phyloP scores from a whole-genome alignment of 2,113 vertebrate species.

The Nymphicus hollandicus region DNA sequence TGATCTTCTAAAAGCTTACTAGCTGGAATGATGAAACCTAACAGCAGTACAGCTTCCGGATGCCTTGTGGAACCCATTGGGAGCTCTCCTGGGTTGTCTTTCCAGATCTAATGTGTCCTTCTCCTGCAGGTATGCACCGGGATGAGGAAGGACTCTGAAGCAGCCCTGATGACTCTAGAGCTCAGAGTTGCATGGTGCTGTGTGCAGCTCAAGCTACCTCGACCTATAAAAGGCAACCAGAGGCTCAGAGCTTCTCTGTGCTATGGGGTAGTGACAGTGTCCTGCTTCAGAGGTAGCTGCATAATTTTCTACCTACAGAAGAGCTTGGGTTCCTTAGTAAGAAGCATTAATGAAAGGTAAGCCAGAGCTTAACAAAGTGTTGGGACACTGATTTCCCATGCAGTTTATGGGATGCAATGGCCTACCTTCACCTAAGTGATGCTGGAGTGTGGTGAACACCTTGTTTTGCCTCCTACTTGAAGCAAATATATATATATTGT shows the following conservation, averaged over 20 bases:
- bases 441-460: background rate
- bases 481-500: background rate
- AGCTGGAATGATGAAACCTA: background rate
- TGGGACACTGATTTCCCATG: background rate
- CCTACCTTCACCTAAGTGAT: background rate
- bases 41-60: background rate
- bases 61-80: background rate
- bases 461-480: background rate
- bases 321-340: background rate
- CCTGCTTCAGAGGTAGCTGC: background rate
- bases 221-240: background rate
- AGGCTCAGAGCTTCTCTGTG: background rate
- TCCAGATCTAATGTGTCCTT: accelerated
- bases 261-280: too few relatives aligned
- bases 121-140: background rate
- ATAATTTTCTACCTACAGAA: background rate
- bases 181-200: background rate
- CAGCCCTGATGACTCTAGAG: background rate
- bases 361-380: background rate
- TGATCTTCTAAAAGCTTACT: background rate
- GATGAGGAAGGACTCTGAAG: background rate
- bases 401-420: background rate
- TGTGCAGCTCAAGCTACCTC: background rate
- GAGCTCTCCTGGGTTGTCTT: background rate
- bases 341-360: background rate